These are phyloP conservation scores for Sminthopsis crassicaudata DNA, from an alignment of 2,113 vertebrate genomes.

Conservation along the genomic window DNA sequence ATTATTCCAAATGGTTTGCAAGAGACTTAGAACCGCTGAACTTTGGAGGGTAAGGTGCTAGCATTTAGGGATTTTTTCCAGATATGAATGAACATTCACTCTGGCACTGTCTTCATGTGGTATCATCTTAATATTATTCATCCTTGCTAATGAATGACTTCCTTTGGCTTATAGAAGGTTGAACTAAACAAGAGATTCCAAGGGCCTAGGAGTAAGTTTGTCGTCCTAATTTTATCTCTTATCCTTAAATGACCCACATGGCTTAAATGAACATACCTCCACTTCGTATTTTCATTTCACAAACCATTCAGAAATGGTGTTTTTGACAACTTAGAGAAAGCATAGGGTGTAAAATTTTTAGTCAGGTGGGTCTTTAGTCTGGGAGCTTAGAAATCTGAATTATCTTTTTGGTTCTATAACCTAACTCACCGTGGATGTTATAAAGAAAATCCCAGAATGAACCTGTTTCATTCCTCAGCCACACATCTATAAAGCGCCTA, in stretches of 20 bases:
- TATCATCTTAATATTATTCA: not conserved
- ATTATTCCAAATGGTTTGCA: not conserved
- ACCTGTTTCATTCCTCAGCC: not conserved
- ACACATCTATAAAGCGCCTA: not conserved
- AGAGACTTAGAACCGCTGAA: not conserved
- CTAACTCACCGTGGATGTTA: not conserved
- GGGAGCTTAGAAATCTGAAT: not conserved
- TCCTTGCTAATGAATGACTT: not conserved
- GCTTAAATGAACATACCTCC: not conserved
- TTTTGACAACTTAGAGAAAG: not conserved
- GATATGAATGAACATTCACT: not conserved
- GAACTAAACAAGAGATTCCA: not conserved
- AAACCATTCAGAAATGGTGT: not conserved
- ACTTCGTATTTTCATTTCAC: not conserved
- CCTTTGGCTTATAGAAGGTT: not conserved
- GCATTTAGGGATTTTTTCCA: not conserved
- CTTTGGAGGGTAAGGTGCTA: not conserved
- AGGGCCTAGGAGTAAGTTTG: not conserved
- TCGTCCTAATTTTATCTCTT: not conserved
- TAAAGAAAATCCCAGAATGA: not conserved
- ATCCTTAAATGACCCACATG: not conserved
- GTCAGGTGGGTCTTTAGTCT: not conserved
- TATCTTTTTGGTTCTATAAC: not conserved
- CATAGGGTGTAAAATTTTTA: not conserved
- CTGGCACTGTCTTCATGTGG: not conserved